Evolutionary conservation across 2,113 vertebrate genomes (phyloP).

Genomic region (Plotosus lineatus): DNA sequence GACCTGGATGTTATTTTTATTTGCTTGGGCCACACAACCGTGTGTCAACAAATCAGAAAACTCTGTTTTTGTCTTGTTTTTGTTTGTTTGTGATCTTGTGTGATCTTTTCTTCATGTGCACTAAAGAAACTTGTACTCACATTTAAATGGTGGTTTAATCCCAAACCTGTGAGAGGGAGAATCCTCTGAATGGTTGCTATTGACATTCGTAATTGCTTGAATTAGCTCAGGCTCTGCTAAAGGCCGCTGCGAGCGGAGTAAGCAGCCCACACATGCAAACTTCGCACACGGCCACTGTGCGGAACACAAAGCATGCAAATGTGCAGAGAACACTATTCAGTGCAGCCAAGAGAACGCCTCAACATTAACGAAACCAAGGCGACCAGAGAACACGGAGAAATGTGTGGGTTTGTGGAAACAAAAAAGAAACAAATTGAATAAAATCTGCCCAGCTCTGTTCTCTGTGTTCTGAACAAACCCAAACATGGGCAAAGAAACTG

Average conservation of each 20-base stretch:
- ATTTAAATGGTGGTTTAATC: background rate
- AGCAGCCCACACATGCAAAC: background rate
- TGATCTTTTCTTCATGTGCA: no score
- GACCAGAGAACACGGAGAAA: background rate
- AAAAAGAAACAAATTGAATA: background rate
- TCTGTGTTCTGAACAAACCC: no score
- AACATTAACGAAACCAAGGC: conserved; percentile 11
- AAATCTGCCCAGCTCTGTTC: background rate
- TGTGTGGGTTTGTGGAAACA: background rate
- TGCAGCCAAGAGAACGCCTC: conserved; percentile 9
- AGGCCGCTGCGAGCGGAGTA: background rate
- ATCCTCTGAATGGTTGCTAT: conserved; percentile 26
- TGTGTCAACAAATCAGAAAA: no score
- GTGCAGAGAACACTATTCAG: background rate
- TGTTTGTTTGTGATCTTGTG: no score
- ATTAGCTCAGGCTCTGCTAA: conserved; percentile 18
- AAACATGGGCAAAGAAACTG: background rate
- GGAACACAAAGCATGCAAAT: background rate
- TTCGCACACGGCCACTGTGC: background rate
- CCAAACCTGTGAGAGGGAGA: conserved; percentile 24
- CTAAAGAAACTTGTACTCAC: no score
- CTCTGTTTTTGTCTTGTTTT: no score
- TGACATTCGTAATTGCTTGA: conserved; percentile 17
- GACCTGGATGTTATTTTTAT: no score
- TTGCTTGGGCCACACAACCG: no score